Percentiles rank a stretch among this genome's conserved stretches.
Conservation (phyloP, 2,113 vertebrate species). For the Pteropus alecto region DNA sequence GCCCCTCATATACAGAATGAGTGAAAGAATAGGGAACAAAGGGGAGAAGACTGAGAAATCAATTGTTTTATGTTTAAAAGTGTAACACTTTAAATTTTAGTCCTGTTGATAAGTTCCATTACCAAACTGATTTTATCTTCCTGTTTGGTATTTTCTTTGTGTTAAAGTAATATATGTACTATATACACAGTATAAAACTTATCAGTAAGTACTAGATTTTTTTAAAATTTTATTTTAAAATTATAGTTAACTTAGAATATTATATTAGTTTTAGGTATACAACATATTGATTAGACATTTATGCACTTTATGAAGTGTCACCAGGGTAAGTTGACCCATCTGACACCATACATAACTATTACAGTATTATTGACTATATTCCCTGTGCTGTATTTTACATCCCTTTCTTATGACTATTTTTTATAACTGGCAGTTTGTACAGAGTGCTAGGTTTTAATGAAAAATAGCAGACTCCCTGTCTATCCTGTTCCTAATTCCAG, state of each 20-base stretch:
- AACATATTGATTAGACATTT: background rate
- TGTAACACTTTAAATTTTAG: background rate
- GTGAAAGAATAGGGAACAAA: background rate
- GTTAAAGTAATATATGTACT: background rate
- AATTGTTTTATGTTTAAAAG: background rate
- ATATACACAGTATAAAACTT: background rate
- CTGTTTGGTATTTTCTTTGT: constrained; percentile 41
- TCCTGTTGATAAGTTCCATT: constrained; percentile 41
- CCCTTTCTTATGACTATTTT: background rate
- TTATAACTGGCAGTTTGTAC: too few relatives aligned
- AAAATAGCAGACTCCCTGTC: background rate
- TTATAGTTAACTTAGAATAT: background rate
- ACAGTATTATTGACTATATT: too few relatives aligned
- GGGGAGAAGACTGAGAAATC: background rate
- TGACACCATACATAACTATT: background rate
- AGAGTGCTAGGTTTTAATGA: background rate
- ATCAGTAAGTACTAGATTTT: background rate
- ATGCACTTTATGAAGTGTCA: background rate
- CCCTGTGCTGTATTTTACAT: background rate
- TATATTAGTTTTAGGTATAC: background rate
- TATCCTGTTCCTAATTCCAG: background rate
- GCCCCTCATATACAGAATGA: background rate
- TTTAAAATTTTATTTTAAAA: background rate
- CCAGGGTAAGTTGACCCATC: background rate
- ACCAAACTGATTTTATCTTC: constrained; percentile 41